Conservation (phyloP, 2,888 invertebrate species). For the Agrochola lychnidis region DNA sequence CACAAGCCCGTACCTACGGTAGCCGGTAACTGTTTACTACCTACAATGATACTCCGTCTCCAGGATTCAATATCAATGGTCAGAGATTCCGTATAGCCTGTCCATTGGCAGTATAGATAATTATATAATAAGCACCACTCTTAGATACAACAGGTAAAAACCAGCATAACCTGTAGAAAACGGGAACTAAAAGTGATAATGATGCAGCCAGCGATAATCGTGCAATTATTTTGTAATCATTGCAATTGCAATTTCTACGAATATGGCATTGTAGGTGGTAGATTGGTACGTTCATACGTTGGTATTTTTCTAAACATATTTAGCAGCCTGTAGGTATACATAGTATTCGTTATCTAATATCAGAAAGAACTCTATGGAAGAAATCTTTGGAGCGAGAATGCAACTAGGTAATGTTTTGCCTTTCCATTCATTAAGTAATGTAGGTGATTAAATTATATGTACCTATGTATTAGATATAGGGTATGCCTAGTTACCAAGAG, state of each 20-base stretch:
- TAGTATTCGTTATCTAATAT: background rate
- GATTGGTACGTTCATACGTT: background rate
- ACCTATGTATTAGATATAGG: too few relatives aligned
- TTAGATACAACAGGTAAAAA: conserved; percentile 55
- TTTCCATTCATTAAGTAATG: background rate
- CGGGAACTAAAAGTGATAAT: conserved; percentile 61
- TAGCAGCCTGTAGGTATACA: background rate
- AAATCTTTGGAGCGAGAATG: background rate
- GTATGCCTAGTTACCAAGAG: too few relatives aligned
- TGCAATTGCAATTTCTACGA: conserved; percentile 61
- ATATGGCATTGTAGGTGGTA: conserved; percentile 34
- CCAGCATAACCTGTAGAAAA: conserved; percentile 53
- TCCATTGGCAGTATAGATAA: conserved; percentile 44
- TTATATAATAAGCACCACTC: conserved; percentile 46
- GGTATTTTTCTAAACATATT: conserved; percentile 12
- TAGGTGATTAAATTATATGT: too few relatives aligned
- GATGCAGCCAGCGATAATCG: conserved; percentile 59
- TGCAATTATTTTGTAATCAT: conserved; percentile 67
- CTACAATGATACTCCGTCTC: background rate
- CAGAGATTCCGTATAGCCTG: conserved; percentile 9
- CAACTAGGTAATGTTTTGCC: background rate
- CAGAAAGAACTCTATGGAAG: background rate
- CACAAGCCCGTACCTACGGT: too few relatives aligned
- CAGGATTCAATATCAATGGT: conserved; percentile 28
- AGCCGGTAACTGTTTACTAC: background rate